phyloP scores from a whole-genome alignment of 1,140 invertebrate genomes.

The Drosophila kohkoa region DNA sequence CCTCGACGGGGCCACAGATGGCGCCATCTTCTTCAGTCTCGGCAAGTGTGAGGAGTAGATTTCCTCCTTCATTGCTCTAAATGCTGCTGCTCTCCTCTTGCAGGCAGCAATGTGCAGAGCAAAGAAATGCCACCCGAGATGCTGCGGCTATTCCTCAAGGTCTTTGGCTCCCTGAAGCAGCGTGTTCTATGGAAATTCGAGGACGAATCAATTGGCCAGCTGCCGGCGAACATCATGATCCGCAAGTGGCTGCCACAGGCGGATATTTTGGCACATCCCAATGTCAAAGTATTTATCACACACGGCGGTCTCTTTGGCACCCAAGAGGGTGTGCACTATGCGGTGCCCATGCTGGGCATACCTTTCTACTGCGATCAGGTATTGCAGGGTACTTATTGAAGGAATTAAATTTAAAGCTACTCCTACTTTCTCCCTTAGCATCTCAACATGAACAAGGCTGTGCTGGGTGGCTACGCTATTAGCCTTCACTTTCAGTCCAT shows the following conservation, averaged over 20 bases:
- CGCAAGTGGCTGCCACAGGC: conserved; percentile 88
- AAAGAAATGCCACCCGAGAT: conserved; percentile 85
- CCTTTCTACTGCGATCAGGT: conserved; percentile 88
- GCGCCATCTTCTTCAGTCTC: conserved; percentile 87
- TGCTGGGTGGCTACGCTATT: conserved; percentile 72
- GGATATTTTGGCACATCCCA: conserved; percentile 87
- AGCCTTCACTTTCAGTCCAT: conserved; percentile 76
- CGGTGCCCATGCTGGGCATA: conserved; percentile 88
- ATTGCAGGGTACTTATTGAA: not conserved
- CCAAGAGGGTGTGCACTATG: conserved; percentile 87
- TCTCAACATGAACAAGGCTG: conserved; percentile 78
- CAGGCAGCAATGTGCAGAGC: conserved; percentile 82
- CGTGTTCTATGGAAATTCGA: conserved; percentile 89
- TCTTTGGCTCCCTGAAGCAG: conserved; percentile 86
- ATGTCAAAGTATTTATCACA: conserved; percentile 87
- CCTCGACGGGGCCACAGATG: conserved; percentile 85
- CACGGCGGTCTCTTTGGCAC: conserved; percentile 88
- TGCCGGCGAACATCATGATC: conserved; percentile 87
- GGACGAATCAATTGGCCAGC: conserved; percentile 84
- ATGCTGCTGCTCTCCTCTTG: not conserved
- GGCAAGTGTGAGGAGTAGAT: conserved; percentile 62
- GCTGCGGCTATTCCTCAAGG: conserved; percentile 85
- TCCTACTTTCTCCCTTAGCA: conserved; percentile 41
- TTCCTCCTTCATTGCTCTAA: not conserved
- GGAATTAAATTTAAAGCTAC: not conserved